Evolutionary conservation across 2,888 invertebrate species (phyloP), one percentile per base, ranked within the genome.

Genomic region (Apodemia duryi): DNA sequence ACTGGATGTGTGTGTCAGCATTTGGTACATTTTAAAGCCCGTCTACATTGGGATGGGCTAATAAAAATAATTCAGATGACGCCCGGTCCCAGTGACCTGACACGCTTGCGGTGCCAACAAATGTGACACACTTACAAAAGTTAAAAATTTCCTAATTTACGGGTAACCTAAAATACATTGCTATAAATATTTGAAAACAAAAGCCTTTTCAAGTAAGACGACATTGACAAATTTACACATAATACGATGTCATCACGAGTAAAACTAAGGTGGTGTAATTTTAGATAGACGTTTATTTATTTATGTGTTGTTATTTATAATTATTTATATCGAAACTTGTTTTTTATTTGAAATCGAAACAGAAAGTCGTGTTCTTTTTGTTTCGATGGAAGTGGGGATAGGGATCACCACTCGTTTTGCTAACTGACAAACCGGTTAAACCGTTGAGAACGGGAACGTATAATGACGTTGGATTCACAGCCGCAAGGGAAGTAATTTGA

Each of bases 51-150:
- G 61, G 66, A 65, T 68, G 62, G 60, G 73, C 77, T 79, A 83
- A 83, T 85, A 84, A 85, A 85, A 86, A 84, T 84, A 84, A 83
- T 87, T 81, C 77, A 71, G 76, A 81, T 82, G 84, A 79, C 74
- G 74, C 76, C 66, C 77, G 77, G 78, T 73, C 81, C 78, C 77
- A 77, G 75, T 84, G 86, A 86, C 83, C 86, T 83, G 86, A 78
- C 84, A 83, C 72, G 83, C 79, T 80, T 83, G 76, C 75, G 78
- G 75, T 82, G 85, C 81, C 82, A 81, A 83, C 82, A 77, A 82
- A 78, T 80, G 83, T 80, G 87, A 83, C 86, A 88, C 75, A 85
- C 80, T 84, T 86, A 79, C 72, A 63, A 68, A 54, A 68, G 70
- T 70, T 75, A 77, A 84, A 83, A 80, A 81, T 79, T 80, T 78